Base-by-base conservation (phyloP, 1,140 invertebrate genomes). In the Neodiprion fabricii region DNA sequence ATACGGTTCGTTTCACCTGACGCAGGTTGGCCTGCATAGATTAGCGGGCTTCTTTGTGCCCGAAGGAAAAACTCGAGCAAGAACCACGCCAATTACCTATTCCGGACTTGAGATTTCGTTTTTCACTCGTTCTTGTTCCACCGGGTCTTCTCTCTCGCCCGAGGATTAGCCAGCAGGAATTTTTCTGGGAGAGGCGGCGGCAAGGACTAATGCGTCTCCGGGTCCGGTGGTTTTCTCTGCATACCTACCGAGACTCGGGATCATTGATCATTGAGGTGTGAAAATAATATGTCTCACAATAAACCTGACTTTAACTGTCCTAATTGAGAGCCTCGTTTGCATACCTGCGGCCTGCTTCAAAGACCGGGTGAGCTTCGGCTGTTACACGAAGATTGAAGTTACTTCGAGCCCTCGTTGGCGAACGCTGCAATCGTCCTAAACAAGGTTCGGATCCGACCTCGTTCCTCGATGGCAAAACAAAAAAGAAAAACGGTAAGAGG, bases 301-400 rank as follows among this genome's bases (percentile, higher is more conserved):
- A 78, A 81, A 77, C 72, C 53, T 81, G 79, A 82, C 82, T 81
- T 83, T 78, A 79, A 80, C 82, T 82, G 77, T 81, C 79, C 9
- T 77, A 74, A 77, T 78, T 77, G 66, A 47, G 12, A 74, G 75
- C 65, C 48, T 11, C 17, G 48, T 14, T 71, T 73, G 72, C 75
- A 73, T 73, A 79, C 78, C 78, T 79, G 78, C 76, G 70, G 53
- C 72, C 66, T 28, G 12, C 12, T 40, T 12, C 28, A 12, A 48
- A 48, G 65, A 23, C 7, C 1, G 28, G 28, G 1, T 40, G 28
- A 40, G 28, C 28, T 40, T 40, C 28, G 5, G 2, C 28, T 40
- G 28, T 40, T 2, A 40, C 28, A 40, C 2, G 28, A 40, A 40
- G 28, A 40, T 40, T 5, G 28, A 40, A 40, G 28, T 3, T 40